Conservation (phyloP, 2,113 vertebrate genomes). For the Leptocoma aspasia region DNA sequence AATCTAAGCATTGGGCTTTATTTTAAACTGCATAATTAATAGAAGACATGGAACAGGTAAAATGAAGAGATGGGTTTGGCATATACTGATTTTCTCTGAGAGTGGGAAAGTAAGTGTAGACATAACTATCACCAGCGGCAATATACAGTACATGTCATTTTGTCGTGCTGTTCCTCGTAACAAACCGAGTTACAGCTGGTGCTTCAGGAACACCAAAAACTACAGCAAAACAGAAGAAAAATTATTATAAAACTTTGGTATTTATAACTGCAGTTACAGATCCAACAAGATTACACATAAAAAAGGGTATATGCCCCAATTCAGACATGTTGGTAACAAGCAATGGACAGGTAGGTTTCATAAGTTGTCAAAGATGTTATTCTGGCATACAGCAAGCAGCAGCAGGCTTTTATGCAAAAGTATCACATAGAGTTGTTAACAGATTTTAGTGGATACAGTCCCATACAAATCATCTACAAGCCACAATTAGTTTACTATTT, state of each 20-base stretch:
- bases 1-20: constrained; percentile 39
- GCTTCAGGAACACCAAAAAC: constrained; percentile 63
- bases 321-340: constrained; percentile 71
- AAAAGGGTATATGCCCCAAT: constrained; percentile 77
- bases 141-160: constrained; percentile 66
- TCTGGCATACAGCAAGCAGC: constrained; percentile 85
- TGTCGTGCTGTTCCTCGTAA: constrained; percentile 62
- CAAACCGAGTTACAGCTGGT: constrained; percentile 66
- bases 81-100: constrained; percentile 44
- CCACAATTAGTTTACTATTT: constrained; percentile 97
- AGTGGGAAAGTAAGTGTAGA: constrained; percentile 23
- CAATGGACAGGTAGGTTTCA: constrained; percentile 71
- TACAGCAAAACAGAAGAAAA: constrained; percentile 69
- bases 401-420: constrained; percentile 89
- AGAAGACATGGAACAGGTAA: constrained; percentile 22
- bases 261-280: constrained; percentile 66
- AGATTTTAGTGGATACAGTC: constrained; percentile 85
- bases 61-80: neutral
- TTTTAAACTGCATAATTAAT: constrained; percentile 22
- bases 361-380: constrained; percentile 81
- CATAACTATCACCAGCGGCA: constrained; percentile 42
- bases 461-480: constrained; percentile 90
- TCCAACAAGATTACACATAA: constrained; percentile 73
- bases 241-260: constrained; percentile 57
- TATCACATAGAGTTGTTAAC: constrained; percentile 82